A percentile compares a stretch with the other conserved stretches of the same genome.
phyloP scores from a whole-genome alignment of 2,797 vertebrate genomes.

The Thaleichthys pacificus region DNA sequence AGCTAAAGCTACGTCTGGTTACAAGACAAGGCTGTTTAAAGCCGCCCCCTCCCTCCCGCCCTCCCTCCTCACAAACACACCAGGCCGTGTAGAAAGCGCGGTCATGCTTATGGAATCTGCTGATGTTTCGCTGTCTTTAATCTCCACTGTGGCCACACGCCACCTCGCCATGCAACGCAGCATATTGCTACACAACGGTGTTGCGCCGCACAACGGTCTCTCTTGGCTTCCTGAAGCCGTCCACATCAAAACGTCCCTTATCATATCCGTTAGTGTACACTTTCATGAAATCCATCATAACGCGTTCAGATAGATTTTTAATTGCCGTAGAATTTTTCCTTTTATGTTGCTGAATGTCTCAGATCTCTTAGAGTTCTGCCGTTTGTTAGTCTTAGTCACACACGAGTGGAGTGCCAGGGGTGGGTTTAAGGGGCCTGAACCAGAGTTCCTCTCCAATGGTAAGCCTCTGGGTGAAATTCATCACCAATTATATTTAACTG shows the following conservation, averaged over 20 bases:
- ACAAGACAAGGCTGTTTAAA: constrained; percentile 22
- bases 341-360: not conserved
- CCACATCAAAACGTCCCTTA: not conserved
- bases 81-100: constrained; percentile 10
- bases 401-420: not conserved
- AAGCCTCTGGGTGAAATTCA: not conserved
- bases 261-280: not conserved
- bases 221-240: not conserved
- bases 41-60: not conserved
- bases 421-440: not conserved
- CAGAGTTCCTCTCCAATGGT: not conserved
- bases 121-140: constrained; percentile 40
- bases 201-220: no score
- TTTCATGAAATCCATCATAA: not conserved
- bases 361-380: not conserved
- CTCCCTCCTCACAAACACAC: constrained; percentile 25
- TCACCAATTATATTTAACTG: not conserved
- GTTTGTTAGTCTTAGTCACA: not conserved
- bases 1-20: constrained; percentile 8
- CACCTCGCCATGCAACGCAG: constrained; percentile 17
- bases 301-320: not conserved
- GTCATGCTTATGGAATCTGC: constrained; percentile 36
- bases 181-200: no score
- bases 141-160: constrained; percentile 32
- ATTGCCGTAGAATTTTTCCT: not conserved